Base-by-base conservation (phyloP, 2,888 invertebrate species). In the Litoditis marina region DNA sequence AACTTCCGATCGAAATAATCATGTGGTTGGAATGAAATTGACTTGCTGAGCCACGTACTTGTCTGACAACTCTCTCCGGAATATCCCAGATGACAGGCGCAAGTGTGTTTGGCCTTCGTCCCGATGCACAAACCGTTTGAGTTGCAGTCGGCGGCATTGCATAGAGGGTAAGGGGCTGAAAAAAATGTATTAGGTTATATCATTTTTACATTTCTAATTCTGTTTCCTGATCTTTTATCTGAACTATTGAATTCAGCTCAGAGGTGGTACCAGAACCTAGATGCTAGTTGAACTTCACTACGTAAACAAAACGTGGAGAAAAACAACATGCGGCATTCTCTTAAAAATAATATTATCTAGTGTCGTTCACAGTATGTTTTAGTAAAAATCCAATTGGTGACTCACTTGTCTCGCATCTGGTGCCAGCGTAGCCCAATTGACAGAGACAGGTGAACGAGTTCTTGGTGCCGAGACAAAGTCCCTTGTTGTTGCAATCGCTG, bases 51-150 rank as follows among this genome's bases (percentile, higher is more conserved):
- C 5, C 22, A 63, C 63, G 53, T 25, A 69, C 70, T 67, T 36
- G 42, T 75, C 52, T 75, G 63, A 30, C 76, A 76, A 19, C 66
- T 61, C 1, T 68, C 65, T 39, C 76, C 75, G 25, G 69, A 69
- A 64, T 69, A 77, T 19, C 75, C 73, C n/a, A 76, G 54, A 44
- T 69, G 66, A 52, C 78, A 78, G 13, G 76, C 74, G 58, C 78
- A 78, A 16, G 59, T 61, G 69, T 65, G 73, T 5, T 47, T 51
- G 11, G 70, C 66, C 50, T 74, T 77, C 8, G 71, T 71, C 42
- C 78, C 78, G 31, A 78, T 63, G 53, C 78, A 78, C 1, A 78
- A 58, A 0, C 78, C 78, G 54, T 76, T 76, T 49, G 75, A 71
- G 46, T 70, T 73, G 66, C 78, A 78, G 57, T 78, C 78, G 27